Evolutionary conservation across 2,888 invertebrate species (phyloP).

Genomic region (Mimachlamys varia): DNA sequence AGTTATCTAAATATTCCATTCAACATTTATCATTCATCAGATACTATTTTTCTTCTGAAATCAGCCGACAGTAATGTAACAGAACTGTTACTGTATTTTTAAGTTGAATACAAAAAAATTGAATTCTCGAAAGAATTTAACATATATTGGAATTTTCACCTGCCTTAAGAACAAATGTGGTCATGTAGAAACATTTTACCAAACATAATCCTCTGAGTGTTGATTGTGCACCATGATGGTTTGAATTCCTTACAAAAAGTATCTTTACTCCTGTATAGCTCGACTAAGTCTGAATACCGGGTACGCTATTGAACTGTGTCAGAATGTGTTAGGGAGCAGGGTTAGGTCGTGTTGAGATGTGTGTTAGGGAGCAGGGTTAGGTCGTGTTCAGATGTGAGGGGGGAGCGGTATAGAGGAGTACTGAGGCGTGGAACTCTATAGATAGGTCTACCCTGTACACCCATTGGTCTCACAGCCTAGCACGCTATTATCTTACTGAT

Average conservation of each 20-base stretch:
- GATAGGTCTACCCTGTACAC: background rate
- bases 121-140: background rate
- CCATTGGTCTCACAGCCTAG: background rate
- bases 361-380: background rate
- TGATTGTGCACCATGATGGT: background rate
- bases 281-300: background rate
- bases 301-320: background rate
- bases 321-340: background rate
- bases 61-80: no score
- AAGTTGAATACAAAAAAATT: background rate
- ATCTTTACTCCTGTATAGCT: background rate
- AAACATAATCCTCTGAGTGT: background rate
- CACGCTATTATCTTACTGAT: conserved; percentile 14
- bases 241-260: background rate
- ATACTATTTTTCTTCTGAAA: background rate
- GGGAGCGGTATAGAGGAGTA: background rate
- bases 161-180: background rate
- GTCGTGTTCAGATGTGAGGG: background rate
- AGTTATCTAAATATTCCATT: background rate
- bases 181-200: background rate
- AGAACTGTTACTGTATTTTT: background rate
- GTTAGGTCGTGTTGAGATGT: background rate
- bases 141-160: background rate
- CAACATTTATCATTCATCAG: background rate
- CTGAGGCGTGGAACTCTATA: background rate